These are phyloP conservation scores for Diuraphis noxia DNA, from an alignment of 1,140 invertebrate species.

Conservation along the genomic window DNA sequence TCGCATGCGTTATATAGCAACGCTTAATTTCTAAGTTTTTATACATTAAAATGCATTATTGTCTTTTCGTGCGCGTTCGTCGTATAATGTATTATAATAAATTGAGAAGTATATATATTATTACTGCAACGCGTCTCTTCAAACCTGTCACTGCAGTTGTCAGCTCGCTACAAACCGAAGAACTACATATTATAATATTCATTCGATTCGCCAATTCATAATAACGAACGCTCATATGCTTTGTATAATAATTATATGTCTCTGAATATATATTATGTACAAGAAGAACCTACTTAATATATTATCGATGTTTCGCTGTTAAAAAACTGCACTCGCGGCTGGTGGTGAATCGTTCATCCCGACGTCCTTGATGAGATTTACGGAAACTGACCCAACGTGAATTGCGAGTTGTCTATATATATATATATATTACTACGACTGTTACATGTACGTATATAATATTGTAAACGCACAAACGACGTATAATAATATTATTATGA, in stretches of 20 bases:
- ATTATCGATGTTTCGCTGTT: neutral
- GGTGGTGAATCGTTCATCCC: neutral
- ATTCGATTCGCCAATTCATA: neutral
- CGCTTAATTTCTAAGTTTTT: neutral
- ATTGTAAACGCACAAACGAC: neutral
- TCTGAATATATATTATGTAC: too few relatives aligned
- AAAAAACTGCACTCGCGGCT: neutral
- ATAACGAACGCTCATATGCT: neutral
- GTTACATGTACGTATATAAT: neutral
- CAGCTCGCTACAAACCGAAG: neutral
- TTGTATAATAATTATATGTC: neutral
- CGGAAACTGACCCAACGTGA: conserved; percentile 20
- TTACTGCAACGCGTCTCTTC: neutral
- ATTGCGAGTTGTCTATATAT: neutral
- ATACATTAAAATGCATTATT: neutral
- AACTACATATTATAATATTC: neutral
- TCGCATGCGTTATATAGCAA: neutral
- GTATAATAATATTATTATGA: too few relatives aligned
- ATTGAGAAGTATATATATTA: too few relatives aligned
- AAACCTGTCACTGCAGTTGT: too few relatives aligned
- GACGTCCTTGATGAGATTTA: conserved; percentile 14
- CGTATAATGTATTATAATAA: neutral
- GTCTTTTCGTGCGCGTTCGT: neutral
- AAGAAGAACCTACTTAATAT: neutral
- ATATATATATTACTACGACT: neutral